A percentile compares a stretch with the other conserved stretches of the same genome.
phyloP scores from a whole-genome alignment of 2,113 vertebrate species.

The Mormoops blainvillei region DNA sequence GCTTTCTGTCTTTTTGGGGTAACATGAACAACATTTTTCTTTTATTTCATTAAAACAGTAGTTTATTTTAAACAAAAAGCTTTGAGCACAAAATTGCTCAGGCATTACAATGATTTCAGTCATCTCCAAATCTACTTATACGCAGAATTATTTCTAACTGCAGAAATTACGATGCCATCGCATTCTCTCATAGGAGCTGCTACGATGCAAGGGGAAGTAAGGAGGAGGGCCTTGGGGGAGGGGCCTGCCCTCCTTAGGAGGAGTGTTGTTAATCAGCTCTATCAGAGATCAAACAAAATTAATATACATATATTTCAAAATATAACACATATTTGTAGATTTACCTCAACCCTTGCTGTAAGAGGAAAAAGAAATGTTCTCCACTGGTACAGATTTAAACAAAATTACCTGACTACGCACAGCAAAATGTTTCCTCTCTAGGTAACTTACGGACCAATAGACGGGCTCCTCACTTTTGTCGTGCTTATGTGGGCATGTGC shows the following conservation, averaged over 20 bases:
- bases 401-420: conserved; percentile 41
- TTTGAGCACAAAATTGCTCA: background rate
- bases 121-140: background rate
- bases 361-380: conserved; percentile 58
- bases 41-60: conserved; percentile 28
- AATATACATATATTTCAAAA: conserved; percentile 66
- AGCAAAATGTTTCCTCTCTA: conserved; percentile 60
- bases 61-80: conserved; percentile 39
- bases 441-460: conserved; percentile 60
- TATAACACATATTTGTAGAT: conserved; percentile 66
- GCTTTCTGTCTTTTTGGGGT: background rate
- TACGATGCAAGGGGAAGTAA: background rate
- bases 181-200: background rate
- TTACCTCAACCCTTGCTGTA: conserved; percentile 61
- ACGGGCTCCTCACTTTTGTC: conserved; percentile 38
- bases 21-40: conserved; percentile 15
- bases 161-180: background rate
- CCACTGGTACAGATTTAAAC: conserved; percentile 63
- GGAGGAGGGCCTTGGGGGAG: background rate
- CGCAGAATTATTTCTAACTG: background rate
- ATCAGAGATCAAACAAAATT: conserved; percentile 66
- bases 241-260: conserved; percentile 16
- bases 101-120: background rate
- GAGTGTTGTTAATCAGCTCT: conserved; percentile 40
- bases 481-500: background rate